phyloP scores from a whole-genome alignment of 2,888 invertebrate species.

The Drosophila affinis region DNA sequence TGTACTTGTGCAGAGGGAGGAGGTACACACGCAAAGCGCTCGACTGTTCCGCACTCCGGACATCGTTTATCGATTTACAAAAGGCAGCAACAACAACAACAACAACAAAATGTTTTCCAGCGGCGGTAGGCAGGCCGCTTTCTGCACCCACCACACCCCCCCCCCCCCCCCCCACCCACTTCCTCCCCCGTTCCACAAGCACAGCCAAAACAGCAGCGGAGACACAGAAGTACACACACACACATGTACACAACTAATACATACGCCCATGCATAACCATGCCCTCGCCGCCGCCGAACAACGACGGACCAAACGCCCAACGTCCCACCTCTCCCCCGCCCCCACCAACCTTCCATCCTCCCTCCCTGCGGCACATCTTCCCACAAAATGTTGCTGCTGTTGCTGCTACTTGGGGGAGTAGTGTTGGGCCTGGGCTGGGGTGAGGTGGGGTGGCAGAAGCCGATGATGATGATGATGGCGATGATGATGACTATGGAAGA shows the following conservation, averaged over 20 bases:
- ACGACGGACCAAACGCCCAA: slow-evolving; percentile 39
- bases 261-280: slow-evolving; percentile 8
- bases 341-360: not conserved
- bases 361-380: slow-evolving; percentile 18
- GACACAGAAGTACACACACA: slow-evolving; percentile 3
- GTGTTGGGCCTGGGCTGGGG: slow-evolving; percentile 48
- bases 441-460: slow-evolving; percentile 32
- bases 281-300: slow-evolving; percentile 36
- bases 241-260: not conserved
- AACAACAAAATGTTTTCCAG: slow-evolving; percentile 24
- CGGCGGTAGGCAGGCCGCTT: slow-evolving; percentile 68
- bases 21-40: slow-evolving; percentile 60
- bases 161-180: not conserved
- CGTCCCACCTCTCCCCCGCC: slow-evolving; percentile 16
- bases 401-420: slow-evolving; percentile 58
- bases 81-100: slow-evolving; percentile 54
- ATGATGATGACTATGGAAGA: slow-evolving; percentile 32
- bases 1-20: slow-evolving; percentile 4
- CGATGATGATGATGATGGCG: slow-evolving; percentile 36
- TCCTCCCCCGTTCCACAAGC: slow-evolving; percentile 1
- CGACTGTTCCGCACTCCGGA: slow-evolving; percentile 68
- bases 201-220: slow-evolving; percentile 25
- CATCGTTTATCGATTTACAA: slow-evolving; percentile 77
- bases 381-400: slow-evolving; percentile 33
- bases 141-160: slow-evolving; percentile 35